Base-by-base conservation (phyloP, 2,888 invertebrate species). In the Ophion costatus region DNA sequence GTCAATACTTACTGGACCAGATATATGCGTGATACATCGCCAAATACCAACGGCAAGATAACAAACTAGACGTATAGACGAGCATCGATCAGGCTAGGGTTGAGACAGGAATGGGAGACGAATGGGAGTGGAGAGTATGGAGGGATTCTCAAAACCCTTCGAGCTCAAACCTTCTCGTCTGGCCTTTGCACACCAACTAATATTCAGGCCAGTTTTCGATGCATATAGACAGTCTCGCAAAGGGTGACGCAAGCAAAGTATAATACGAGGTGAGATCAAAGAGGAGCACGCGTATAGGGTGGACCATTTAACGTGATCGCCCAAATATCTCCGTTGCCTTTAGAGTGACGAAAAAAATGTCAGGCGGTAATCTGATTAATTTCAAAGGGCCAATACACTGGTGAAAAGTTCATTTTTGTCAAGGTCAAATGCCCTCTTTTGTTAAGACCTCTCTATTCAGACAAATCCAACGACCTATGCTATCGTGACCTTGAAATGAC, bases 11-110 rank as follows among this genome's bases (percentile, higher is more conserved):
- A 38, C 38, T 38, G 38, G 38, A 38, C 38, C 7, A 71, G 14
- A 70, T 71, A 20, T 71, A 24, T 57, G 22, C 57, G 22, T 57
- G 33, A 24, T 71, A 67, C 57, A 29, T 70, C 33, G 70, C n/a
- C 61, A 78, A 78, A 70, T 70, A 63, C 63, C 69, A 63, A 63
- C 77, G 22, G 59, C 42, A 33, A 66, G 51, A 79, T 82, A 81
- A 86, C 87, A 85, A 86, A 87, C 84, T 87, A 85, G 80, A 70
- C 78, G 84, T 79, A 80, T 74, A 81, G 86, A 86, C 86, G 82
- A 84, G 84, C 86, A 88, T 88, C 88, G 88, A 88, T 88, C 88
- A 88, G 88, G 59, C 77, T 85, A 9, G 82, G 82, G 84, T 75
- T 78, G 80, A 82, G 67, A n/a, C 64, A 42, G n/a, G 14, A 76